Percentiles rank a stretch among this genome's conserved stretches.
phyloP scores from a whole-genome alignment of 2,797 vertebrate species.

The Notolabrus celidotus region DNA sequence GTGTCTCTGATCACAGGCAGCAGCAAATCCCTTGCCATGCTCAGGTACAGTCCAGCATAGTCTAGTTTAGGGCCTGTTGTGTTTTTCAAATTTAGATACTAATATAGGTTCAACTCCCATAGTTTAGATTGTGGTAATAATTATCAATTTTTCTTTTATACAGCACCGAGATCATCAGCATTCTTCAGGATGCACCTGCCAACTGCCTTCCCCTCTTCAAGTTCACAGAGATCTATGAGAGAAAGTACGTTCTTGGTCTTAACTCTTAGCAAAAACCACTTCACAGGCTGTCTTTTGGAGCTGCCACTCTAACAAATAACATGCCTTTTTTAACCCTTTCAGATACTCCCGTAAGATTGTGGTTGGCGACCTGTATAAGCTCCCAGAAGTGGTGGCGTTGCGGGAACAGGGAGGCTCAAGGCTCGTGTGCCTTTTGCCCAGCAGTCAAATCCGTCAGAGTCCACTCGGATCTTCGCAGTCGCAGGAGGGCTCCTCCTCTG shows the following conservation, averaged over 20 bases:
- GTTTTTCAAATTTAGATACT: background rate
- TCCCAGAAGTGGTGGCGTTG: slow-evolving; percentile 91
- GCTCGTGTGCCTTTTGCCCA: slow-evolving; percentile 92
- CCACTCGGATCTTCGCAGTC: slow-evolving; percentile 94
- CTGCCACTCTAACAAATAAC: background rate
- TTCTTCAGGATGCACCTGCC: slow-evolving; percentile 96
- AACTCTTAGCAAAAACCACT: background rate
- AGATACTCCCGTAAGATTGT: slow-evolving; percentile 92
- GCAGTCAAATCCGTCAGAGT: slow-evolving; percentile 92
- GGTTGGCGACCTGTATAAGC: slow-evolving; percentile 91
- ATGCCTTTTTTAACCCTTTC: background rate
- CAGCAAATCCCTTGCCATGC: slow-evolving; percentile 90
- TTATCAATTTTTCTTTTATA: slow-evolving; percentile 29
- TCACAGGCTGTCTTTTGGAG: background rate
- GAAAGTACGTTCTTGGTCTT: slow-evolving; percentile 86
- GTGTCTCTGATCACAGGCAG: slow-evolving; percentile 92
- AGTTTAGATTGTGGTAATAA: background rate
- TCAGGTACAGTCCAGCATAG: slow-evolving; percentile 84
- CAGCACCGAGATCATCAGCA: slow-evolving; percentile 91
- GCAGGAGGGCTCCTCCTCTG: slow-evolving; percentile 92
- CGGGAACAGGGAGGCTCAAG: slow-evolving; percentile 92
- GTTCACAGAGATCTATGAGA: slow-evolving; percentile 96
- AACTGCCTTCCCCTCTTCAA: slow-evolving; percentile 96
- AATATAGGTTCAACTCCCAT: background rate
- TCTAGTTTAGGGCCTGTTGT: background rate